phyloP scores from a whole-genome alignment of 2,113 vertebrate species.

The Raja brachyura region DNA sequence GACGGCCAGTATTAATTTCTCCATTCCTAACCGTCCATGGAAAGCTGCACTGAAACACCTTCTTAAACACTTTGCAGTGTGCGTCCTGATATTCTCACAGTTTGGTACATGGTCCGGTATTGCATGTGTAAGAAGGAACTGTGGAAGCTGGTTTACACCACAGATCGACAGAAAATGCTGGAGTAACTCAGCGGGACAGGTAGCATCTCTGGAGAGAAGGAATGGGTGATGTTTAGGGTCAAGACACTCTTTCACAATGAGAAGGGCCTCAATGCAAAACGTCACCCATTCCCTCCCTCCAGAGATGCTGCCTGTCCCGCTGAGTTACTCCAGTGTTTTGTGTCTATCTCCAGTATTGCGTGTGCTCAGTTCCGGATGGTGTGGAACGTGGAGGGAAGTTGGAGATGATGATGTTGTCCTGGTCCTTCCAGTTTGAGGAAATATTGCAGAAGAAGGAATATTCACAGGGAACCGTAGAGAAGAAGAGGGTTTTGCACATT shows the following conservation, averaged over 20 bases:
- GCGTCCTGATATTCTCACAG: background rate
- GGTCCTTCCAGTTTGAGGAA: background rate
- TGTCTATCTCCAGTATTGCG: background rate
- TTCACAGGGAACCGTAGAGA: background rate
- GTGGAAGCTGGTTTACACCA: no score
- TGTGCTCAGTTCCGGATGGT: background rate
- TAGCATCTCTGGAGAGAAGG: no score
- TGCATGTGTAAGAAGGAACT: background rate
- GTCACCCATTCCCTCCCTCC: no score
- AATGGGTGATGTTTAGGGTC: no score
- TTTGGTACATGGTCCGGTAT: background rate
- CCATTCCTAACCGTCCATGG: background rate
- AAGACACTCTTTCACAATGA: no score
- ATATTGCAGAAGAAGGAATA: background rate
- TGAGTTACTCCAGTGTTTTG: no score
- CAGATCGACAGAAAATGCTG: no score
- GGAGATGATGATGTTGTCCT: background rate
- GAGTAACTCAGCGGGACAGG: no score
- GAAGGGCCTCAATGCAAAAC: no score
- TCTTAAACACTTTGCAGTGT: background rate
- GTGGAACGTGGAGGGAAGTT: background rate
- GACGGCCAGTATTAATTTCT: background rate
- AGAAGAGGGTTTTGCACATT: background rate
- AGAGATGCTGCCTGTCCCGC: no score
- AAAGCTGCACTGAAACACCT: background rate